Conservation (phyloP, 2,113 vertebrate genomes). For the Chinchilla lanigera region DNA sequence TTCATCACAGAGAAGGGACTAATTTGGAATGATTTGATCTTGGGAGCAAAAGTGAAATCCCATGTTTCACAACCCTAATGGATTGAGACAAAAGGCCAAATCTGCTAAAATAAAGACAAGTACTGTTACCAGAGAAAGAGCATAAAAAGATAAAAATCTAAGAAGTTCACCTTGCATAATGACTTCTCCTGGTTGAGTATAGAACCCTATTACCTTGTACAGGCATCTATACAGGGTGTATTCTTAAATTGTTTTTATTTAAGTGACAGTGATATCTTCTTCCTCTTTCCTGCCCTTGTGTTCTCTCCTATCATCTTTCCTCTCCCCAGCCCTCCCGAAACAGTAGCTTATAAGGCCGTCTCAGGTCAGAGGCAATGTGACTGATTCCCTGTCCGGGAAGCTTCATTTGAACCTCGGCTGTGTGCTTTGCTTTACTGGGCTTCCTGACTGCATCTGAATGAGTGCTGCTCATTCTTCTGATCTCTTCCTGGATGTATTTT, state of each 20-base stretch:
- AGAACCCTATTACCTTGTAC: neutral
- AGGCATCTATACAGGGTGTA: neutral
- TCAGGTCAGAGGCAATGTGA: no score
- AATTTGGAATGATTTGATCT: neutral
- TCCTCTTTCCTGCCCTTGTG: neutral
- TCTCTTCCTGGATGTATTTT: neutral
- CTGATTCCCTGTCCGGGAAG: neutral
- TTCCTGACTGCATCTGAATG: neutral
- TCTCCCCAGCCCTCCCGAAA: neutral
- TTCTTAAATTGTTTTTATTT: neutral
- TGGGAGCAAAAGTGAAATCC: neutral
- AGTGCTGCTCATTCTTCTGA: neutral
- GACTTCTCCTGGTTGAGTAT: neutral
- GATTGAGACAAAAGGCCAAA: neutral
- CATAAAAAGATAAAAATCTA: neutral
- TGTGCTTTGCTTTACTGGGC: neutral
- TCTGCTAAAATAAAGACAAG: neutral
- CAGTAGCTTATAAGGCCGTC: fast-evolving
- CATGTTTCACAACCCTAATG: neutral
- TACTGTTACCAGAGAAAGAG: neutral
- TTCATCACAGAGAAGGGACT: neutral
- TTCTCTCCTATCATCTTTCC: neutral
- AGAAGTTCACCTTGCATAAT: no score
- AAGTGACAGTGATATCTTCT: neutral
- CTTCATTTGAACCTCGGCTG: fast-evolving